Percentiles rank a stretch among this genome's conserved stretches.
These are phyloP conservation scores for Eristalis arbustorum DNA, from an alignment of 2,888 invertebrate species.

Conservation along the genomic window DNA sequence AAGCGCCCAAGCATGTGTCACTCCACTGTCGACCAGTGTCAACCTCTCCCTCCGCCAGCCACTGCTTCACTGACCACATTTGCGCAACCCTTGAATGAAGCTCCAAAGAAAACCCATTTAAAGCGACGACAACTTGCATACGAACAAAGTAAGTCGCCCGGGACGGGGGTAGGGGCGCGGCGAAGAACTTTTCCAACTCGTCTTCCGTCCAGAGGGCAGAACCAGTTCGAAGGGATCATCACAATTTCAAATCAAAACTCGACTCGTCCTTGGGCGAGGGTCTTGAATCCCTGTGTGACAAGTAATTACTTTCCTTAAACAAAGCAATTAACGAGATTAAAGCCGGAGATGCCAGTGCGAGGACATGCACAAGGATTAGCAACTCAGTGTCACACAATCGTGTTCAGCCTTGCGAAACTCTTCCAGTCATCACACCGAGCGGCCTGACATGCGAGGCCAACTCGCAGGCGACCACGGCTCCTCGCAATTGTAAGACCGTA, in stretches of 20 bases:
- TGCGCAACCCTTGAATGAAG: neutral
- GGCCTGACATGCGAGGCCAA: slow-evolving; percentile 10
- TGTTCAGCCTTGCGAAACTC: slow-evolving; percentile 34
- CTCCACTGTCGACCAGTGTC: too few relatives aligned
- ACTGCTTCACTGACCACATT: too few relatives aligned
- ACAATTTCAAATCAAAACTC: slow-evolving; percentile 20
- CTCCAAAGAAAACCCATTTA: neutral
- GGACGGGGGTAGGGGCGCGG: too few relatives aligned
- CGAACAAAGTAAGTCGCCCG: neutral
- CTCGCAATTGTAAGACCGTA: neutral
- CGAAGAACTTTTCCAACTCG: neutral
- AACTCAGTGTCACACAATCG: slow-evolving; percentile 45
- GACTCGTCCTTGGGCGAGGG: neutral
- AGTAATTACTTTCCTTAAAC: slow-evolving; percentile 56
- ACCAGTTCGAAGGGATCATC: neutral
- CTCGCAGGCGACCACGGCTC: slow-evolving; percentile 14
- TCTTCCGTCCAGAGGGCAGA: neutral
- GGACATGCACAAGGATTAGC: slow-evolving; percentile 29
- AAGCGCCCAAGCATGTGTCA: too few relatives aligned
- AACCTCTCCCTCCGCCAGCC: too few relatives aligned
- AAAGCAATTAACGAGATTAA: slow-evolving; percentile 67
- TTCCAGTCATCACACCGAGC: slow-evolving; percentile 34
- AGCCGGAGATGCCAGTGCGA: slow-evolving; percentile 19
- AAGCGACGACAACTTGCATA: neutral
- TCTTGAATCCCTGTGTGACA: slow-evolving; percentile 26